These are phyloP conservation scores for Scolopax bukidnonensis DNA, from an alignment of 2,797 vertebrate species.

Conservation along the genomic window DNA sequence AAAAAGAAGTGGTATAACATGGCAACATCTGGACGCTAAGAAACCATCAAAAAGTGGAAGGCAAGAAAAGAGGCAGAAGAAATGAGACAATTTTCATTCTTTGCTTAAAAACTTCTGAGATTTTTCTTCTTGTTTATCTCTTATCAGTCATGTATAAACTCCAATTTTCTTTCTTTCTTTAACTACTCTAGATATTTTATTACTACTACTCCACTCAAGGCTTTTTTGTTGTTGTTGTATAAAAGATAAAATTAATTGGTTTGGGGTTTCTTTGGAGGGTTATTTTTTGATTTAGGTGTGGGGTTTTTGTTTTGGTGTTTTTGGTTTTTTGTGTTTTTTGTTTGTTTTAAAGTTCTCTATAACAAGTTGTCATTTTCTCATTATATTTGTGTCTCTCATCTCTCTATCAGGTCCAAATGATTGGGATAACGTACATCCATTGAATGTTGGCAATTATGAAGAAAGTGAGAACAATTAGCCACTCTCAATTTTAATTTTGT, in stretches of 20 bases:
- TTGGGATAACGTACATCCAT: neutral
- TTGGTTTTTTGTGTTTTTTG: neutral
- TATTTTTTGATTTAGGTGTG: neutral
- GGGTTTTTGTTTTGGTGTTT: neutral
- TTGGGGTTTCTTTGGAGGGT: fast-evolving
- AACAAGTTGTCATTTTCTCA: neutral
- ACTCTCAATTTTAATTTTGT: neutral
- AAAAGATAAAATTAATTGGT: neutral
- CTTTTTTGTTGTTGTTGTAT: neutral
- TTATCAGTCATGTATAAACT: neutral
- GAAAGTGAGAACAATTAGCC: no score
- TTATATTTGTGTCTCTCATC: neutral
- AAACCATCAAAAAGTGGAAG: neutral
- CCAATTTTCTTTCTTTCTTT: neutral
- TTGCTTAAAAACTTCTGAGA: neutral
- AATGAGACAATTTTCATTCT: neutral
- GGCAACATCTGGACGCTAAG: neutral
- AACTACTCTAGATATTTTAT: neutral
- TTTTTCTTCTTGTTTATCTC: neutral
- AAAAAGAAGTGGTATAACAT: neutral
- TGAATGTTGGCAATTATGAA: neutral
- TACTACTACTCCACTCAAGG: neutral
- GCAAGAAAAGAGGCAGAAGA: neutral
- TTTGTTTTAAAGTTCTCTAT: neutral
- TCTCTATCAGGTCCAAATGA: neutral